phyloP scores from a whole-genome alignment of 1,140 invertebrate genomes.

The Diuraphis noxia region DNA sequence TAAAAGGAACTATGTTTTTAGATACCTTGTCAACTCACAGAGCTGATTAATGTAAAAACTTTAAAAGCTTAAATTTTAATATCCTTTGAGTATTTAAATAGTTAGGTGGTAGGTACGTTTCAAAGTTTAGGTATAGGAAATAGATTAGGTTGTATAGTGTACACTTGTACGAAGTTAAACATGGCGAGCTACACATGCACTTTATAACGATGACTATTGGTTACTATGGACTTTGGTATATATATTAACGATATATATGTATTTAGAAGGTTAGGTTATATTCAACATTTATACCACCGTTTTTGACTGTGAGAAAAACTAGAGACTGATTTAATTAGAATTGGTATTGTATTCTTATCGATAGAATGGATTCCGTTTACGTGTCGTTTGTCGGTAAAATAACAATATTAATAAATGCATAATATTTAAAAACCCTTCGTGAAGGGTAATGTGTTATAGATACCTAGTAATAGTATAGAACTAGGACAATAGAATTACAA shows the following conservation, averaged over 20 bases:
- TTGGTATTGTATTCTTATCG: background rate
- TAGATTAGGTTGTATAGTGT: background rate
- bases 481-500: background rate
- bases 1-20: background rate
- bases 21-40: background rate
- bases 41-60: background rate
- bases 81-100: background rate
- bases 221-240: too few relatives aligned
- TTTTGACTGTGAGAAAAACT: background rate
- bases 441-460: background rate
- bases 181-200: background rate
- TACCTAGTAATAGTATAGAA: background rate
- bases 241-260: too few relatives aligned
- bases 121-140: background rate
- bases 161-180: too few relatives aligned
- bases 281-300: background rate
- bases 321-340: background rate
- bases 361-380: background rate
- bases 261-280: background rate
- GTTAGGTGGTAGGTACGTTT: background rate
- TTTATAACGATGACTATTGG: too few relatives aligned
- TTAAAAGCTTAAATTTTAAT: background rate
- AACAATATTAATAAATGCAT: background rate
- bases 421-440: background rate
- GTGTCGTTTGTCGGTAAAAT: background rate